Percentiles rank a stretch among this genome's conserved stretches.
Conservation (phyloP, 2,113 vertebrate genomes). For the Cebidichthys violaceus region DNA sequence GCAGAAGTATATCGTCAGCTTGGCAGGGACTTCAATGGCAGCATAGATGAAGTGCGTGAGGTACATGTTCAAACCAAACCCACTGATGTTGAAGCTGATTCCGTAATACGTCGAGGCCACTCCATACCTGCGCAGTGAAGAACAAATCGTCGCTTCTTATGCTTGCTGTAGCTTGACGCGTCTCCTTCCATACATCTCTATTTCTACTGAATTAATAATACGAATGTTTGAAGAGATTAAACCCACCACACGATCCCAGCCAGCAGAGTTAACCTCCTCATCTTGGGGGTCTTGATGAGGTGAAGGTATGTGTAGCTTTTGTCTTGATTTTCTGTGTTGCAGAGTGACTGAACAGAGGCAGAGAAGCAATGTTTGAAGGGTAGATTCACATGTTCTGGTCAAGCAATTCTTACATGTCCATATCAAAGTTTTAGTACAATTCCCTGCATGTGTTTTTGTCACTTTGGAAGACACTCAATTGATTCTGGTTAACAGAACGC, state of each 20-base stretch:
- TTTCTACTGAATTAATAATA: not conserved
- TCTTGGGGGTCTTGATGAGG: conserved; percentile 62
- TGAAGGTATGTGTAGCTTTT: conserved; percentile 62
- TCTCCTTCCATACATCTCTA: not conserved
- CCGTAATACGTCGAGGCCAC: conserved; percentile 81
- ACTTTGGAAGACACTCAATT: too few relatives aligned
- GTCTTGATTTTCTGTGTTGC: conserved; percentile 10
- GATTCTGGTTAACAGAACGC: too few relatives aligned
- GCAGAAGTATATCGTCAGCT: conserved; percentile 65
- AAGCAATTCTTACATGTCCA: not conserved
- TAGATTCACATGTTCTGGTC: not conserved
- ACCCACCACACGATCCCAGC: conserved; percentile 74
- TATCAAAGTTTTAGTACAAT: too few relatives aligned
- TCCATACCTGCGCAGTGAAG: conserved; percentile 70
- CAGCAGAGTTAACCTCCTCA: conserved; percentile 47
- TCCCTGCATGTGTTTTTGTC: too few relatives aligned
- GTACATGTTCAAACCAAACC: conserved; percentile 80
- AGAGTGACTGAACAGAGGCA: conserved; percentile 51
- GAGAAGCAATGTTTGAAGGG: not conserved
- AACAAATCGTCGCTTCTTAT: not conserved
- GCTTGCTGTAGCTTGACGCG: not conserved
- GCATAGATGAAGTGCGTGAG: conserved; percentile 84
- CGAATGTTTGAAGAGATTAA: not conserved
- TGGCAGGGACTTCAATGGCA: conserved; percentile 80
- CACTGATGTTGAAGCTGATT: conserved; percentile 81